Base-by-base conservation (phyloP, 2,888 invertebrate genomes). In the Hymenopus coronatus region DNA sequence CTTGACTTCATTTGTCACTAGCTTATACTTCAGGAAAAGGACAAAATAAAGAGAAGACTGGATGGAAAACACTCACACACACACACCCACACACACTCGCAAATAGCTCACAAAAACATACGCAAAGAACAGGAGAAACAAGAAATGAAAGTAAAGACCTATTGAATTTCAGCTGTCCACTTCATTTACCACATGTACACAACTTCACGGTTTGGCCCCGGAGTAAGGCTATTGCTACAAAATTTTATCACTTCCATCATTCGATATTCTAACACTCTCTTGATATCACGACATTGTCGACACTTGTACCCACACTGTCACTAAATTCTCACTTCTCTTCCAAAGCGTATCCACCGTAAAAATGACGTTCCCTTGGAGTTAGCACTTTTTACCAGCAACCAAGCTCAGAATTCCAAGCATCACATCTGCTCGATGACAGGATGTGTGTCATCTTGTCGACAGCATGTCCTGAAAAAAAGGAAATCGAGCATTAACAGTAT, bases 211-310 rank as follows among this genome's bases (percentile, higher is more conserved):
- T 40, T 40, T 28, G 91, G 90, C 88, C 91, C 91, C 28, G 92
- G 92, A 90, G 92, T 92, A 90, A 92, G 91, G 90, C 92, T 92
- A 91, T 92, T 93, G 91, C 92, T 92, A 90, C 92, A 92, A 90
- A 92, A 90, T 88, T 40, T 28, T 27, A 28, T 12, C 46, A 83
- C 40, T 33, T 20, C 28, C 86, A 86, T 82, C 6, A 70, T 87
- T 30, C 70, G 33, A 12, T 33, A 82, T 87, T 82, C 82, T 33
- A 30, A 87, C 87, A 87, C 33, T 33, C 27, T 87, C 82, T 82
- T 15, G 54, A 70, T 70, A 70, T 70, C 54, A 70, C 8, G 20
- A 70, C 54, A 70, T 70, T 6, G 15, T 70, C 54, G 54, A 70
- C 54, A 70, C 20, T 70, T 70, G 54, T 6, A 70, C 20, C 25